Percentiles rank a stretch among this genome's conserved stretches.
These are phyloP conservation scores for Caenorhabditis remanei DNA, from an alignment of 1,140 invertebrate genomes.

Conservation along the genomic window DNA sequence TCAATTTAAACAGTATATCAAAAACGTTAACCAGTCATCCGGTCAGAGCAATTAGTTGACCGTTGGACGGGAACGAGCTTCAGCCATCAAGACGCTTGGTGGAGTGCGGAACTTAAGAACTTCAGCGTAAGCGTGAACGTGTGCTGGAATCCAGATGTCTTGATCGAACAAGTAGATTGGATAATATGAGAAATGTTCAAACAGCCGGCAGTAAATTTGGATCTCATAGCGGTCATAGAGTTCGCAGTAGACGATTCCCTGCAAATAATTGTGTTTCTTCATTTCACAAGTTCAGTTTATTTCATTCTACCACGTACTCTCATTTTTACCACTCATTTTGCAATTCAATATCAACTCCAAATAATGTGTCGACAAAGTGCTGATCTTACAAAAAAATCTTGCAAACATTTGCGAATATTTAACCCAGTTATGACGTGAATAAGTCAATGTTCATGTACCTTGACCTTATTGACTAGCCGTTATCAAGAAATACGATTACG, in stretches of 20 bases:
- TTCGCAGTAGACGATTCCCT: background rate
- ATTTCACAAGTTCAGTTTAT: no score
- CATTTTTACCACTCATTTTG: no score
- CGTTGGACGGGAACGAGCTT: background rate
- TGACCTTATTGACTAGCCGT: no score
- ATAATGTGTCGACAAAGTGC: no score
- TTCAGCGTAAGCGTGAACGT: background rate
- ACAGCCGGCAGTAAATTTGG: constrained; percentile 30
- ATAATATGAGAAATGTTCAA: constrained; percentile 18
- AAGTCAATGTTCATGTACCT: no score
- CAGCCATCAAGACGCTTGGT: background rate
- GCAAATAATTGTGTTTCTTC: background rate
- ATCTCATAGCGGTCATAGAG: constrained; percentile 5
- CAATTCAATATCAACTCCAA: no score
- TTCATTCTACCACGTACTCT: no score
- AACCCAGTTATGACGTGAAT: no score
- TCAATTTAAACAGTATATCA: background rate
- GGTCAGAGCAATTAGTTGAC: background rate
- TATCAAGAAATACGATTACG: no score
- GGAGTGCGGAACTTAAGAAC: background rate
- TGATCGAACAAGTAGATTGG: background rate
- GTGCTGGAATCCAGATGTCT: constrained; percentile 2
- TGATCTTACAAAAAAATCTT: no score
- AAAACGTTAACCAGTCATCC: background rate
- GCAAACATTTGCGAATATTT: no score